These are phyloP conservation scores for Hydrotaea diabolus DNA, from an alignment of 2,888 invertebrate genomes.

Conservation along the genomic window DNA sequence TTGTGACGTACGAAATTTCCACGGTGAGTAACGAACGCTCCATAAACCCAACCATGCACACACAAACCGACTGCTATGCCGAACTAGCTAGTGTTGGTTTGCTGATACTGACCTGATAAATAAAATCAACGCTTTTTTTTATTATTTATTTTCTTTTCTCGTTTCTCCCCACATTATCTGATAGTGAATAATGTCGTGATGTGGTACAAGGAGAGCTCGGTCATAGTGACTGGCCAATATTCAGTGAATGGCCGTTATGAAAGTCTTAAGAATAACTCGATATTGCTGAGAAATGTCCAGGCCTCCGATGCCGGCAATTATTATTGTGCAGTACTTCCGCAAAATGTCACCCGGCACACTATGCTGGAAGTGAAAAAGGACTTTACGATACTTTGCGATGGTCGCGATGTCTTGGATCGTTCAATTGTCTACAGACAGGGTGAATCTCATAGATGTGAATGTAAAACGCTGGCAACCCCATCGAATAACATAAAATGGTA, in stretches of 20 bases:
- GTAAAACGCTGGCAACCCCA: conserved; percentile 72
- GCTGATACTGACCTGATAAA: not conserved
- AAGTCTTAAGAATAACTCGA: conserved; percentile 74
- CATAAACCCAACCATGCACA: not conserved
- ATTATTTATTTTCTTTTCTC: not conserved
- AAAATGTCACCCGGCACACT: conserved; percentile 72
- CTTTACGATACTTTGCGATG: conserved; percentile 76
- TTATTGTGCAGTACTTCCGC: conserved; percentile 75
- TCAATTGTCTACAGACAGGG: conserved; percentile 77
- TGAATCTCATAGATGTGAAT: conserved; percentile 76
- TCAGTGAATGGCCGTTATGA: conserved; percentile 72
- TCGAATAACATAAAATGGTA: conserved; percentile 77
- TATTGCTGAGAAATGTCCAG: conserved; percentile 71
- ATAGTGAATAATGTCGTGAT: conserved; percentile 73
- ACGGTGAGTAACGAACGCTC: conserved; percentile 70
- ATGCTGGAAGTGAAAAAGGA: conserved; percentile 72
- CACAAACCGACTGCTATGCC: not conserved
- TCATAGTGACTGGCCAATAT: conserved; percentile 73
- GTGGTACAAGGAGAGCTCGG: conserved; percentile 74
- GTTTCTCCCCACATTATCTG: not conserved
- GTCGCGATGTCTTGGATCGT: conserved; percentile 76
- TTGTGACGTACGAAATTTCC: conserved; percentile 76
- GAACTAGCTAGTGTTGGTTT: not conserved
- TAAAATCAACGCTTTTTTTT: not conserved
- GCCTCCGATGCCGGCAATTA: conserved; percentile 75